Percentiles rank a stretch among this genome's conserved stretches.
Conservation (phyloP, 1,140 invertebrate species). For the Heliconius himera region DNA sequence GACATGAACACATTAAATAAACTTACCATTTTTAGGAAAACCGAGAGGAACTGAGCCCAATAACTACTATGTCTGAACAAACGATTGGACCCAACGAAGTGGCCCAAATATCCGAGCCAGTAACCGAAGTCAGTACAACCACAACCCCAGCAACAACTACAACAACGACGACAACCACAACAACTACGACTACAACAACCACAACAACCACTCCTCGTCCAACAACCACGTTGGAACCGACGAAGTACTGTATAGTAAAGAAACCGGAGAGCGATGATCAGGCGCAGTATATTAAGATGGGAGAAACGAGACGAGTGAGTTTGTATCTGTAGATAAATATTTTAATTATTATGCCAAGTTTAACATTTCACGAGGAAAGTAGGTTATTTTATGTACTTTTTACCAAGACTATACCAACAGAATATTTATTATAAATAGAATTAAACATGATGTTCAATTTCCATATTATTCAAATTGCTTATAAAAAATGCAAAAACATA, state of each 20-base stretch:
- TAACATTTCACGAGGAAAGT: no score
- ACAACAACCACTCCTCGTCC: constrained; percentile 82
- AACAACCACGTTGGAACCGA: constrained; percentile 86
- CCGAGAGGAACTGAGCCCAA: constrained; percentile 67
- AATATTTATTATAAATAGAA: no score
- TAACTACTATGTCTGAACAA: constrained; percentile 73
- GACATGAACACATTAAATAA: neutral
- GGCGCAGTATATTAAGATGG: constrained; percentile 76
- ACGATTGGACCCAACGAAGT: constrained; percentile 65
- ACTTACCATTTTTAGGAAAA: constrained; percentile 52
- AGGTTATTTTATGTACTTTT: no score
- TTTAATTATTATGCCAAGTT: neutral
- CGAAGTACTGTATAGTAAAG: constrained; percentile 91
- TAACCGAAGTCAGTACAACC: constrained; percentile 72
- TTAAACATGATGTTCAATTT: no score
- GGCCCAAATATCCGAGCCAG: constrained; percentile 68
- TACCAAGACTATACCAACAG: no score
- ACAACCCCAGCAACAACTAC: constrained; percentile 81
- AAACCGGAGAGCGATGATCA: constrained; percentile 84
- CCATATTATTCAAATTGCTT: no score
- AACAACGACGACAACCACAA: constrained; percentile 80
- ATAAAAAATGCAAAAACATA: no score
- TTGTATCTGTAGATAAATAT: constrained; percentile 25
- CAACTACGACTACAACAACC: constrained; percentile 76
- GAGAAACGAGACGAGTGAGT: constrained; percentile 72